These are phyloP conservation scores for Scaptomyza pallida DNA, from an alignment of 1,140 invertebrate genomes.

Conservation along the genomic window DNA sequence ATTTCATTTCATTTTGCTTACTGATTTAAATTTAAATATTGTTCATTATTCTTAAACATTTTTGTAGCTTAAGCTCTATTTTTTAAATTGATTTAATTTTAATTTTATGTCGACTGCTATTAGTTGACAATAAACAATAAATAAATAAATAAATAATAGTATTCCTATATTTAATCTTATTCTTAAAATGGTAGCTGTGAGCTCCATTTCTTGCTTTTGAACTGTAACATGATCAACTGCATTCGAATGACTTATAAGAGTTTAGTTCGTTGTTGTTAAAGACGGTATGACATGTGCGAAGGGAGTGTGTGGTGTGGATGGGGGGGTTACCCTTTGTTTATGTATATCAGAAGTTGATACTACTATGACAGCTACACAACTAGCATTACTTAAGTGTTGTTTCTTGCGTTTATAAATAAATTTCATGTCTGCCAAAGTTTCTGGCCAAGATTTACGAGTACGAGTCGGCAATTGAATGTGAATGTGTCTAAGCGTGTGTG, in stretches of 20 bases:
- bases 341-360: constrained; percentile 8
- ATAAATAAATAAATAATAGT: no score
- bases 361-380: constrained; percentile 45
- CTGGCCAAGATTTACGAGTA: constrained; percentile 62
- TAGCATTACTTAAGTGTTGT: constrained; percentile 58
- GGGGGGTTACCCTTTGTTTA: constrained; percentile 15
- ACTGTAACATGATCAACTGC: neutral
- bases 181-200: constrained; percentile 2
- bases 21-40: no score
- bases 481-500: constrained; percentile 26
- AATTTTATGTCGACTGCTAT: no score
- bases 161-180: no score
- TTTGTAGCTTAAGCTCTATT: no score
- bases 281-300: constrained; percentile 6
- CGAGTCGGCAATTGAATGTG: constrained; percentile 31
- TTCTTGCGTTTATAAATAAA: constrained; percentile 71
- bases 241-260: neutral
- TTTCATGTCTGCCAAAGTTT: constrained; percentile 76
- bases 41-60: no score
- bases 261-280: neutral
- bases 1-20: no score
- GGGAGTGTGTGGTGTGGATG: neutral
- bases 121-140: no score
- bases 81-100: no score
- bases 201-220: neutral